A percentile compares a stretch with the other conserved stretches of the same genome.
phyloP scores from a whole-genome alignment of 1,140 invertebrate genomes.

The Nasonia giraulti region DNA sequence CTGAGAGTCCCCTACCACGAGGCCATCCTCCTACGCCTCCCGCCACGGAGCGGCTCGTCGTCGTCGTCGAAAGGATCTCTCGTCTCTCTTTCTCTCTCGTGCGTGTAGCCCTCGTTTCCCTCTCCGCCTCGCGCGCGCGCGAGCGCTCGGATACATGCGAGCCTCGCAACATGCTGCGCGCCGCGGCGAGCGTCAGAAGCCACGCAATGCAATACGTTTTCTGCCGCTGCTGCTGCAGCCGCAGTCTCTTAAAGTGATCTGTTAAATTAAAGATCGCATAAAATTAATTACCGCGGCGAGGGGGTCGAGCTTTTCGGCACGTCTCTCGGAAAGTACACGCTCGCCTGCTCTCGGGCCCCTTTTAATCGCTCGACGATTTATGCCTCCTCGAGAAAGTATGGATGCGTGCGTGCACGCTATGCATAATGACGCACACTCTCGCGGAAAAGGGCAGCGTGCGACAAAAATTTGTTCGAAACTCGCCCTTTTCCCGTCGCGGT shows the following conservation, averaged over 20 bases:
- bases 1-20: slow-evolving; percentile 2
- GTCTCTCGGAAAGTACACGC: background rate
- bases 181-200: slow-evolving; percentile 18
- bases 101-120: slow-evolving; percentile 33
- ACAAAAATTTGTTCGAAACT: background rate
- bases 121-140: background rate
- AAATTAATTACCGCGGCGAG: slow-evolving; percentile 26
- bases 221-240: slow-evolving; percentile 10
- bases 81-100: background rate
- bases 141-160: slow-evolving; percentile 1
- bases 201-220: slow-evolving; percentile 33
- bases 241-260: slow-evolving; percentile 6
- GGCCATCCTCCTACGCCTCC: slow-evolving; percentile 31
- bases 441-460: background rate
- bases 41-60: slow-evolving; percentile 12
- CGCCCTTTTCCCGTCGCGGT: background rate
- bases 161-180: slow-evolving; percentile 29
- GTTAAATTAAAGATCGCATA: slow-evolving; percentile 43
- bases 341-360: background rate
- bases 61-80: slow-evolving; percentile 24
- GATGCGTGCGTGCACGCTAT: background rate
- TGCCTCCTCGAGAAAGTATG: background rate
- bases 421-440: background rate
- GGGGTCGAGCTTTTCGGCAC: background rate
- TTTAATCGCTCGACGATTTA: background rate